Base-by-base conservation (phyloP, 2,888 invertebrate species). In the Helicoverpa assulta region DNA sequence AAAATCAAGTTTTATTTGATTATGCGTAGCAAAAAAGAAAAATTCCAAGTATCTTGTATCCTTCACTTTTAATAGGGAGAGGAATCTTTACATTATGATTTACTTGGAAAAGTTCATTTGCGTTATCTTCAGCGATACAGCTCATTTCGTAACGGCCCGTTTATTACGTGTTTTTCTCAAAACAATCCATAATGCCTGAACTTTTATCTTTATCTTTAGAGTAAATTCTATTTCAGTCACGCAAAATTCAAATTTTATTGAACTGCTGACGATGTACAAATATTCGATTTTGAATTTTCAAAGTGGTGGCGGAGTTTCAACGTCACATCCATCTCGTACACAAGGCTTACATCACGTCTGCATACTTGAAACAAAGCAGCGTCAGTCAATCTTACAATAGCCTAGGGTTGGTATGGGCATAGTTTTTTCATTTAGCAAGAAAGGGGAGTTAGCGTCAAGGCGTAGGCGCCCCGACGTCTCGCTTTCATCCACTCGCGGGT, bases 1-100 rank as follows among this genome's bases (percentile, higher is more conserved):
- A 95, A 95, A 95, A 95, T 95, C 94, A 94, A 94, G 94, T 95
- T 95, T 94, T 94, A 95, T 95, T 95, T 94, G 93, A 95, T 95
- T 94, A 93, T 90, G 88, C 91, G 91, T 88, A 91, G 89, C 90
- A 91, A 92, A 91, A 83, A 91, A 90, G 89, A 92, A 92, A 90
- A 92, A 89, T 86, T 87, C 85, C 78, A 88, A 91, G 92, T 90
- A 90, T 91, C 89, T 93, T 90, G 88, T 91, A 91, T 92, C 90
- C 90, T 91, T 92, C 90, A 93, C 89, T 91, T 92, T 91, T 91
- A 92, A 93, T 89, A 90, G 89, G 90, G 86, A 89, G 86, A 86
- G 82, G 87, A 91, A 90, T 91, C 87, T 89, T 88, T 86, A 86
- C 84, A 85, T 88, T 87, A 83, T 86, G 88, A 91, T 90, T 88